Conservation (phyloP, 2,888 invertebrate species). For the Tribolium freemani region DNA sequence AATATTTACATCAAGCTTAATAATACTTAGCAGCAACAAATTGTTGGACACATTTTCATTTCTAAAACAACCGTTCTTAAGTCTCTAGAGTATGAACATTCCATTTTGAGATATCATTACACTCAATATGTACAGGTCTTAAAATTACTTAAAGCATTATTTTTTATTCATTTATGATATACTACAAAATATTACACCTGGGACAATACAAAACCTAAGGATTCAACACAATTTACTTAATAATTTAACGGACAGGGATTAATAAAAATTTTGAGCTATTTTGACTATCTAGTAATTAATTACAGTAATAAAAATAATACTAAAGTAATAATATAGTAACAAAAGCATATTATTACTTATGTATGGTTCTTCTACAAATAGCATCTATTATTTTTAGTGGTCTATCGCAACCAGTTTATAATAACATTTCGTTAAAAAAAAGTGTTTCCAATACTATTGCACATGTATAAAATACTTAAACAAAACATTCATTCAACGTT, state of each 20-base stretch:
- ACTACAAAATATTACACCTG: constrained; percentile 48
- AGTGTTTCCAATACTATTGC: constrained; percentile 43
- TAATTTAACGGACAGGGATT: constrained; percentile 3
- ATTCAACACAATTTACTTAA: constrained; percentile 5
- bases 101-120: constrained; percentile 56
- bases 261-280: constrained; percentile 20
- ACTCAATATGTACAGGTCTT: constrained; percentile 61
- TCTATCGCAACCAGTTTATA: constrained; percentile 49
- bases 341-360: constrained; percentile 29
- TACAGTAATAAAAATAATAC: neutral
- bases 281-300: neutral
- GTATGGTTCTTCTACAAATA: constrained; percentile 26
- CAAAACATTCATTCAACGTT: constrained; percentile 43
- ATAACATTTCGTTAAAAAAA: constrained; percentile 40
- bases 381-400: constrained; percentile 43
- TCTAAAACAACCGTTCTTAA: constrained; percentile 48
- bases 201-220: constrained; percentile 1
- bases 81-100: constrained; percentile 55
- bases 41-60: constrained; percentile 45
- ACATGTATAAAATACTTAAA: constrained; percentile 46
- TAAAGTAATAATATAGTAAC: neutral
- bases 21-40: constrained; percentile 48
- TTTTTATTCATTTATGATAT: constrained; percentile 51
- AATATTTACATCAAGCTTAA: constrained; percentile 52
- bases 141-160: constrained; percentile 64